phyloP scores from a whole-genome alignment of 2,113 vertebrate species.

The Sander lucioperca region DNA sequence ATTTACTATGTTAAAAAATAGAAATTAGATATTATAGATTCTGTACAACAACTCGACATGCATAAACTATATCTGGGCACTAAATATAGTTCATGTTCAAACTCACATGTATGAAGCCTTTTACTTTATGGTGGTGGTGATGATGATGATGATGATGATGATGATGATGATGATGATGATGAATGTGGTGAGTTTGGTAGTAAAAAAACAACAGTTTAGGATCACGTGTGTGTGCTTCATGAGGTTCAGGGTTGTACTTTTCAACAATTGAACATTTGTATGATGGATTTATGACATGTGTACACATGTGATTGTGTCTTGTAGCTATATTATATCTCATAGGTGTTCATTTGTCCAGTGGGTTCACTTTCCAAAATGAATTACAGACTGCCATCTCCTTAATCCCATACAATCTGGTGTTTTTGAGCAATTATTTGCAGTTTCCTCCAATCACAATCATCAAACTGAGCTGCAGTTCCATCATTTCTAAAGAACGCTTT shows the following conservation, averaged over 20 bases:
- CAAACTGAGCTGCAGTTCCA: neutral
- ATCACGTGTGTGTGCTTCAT: neutral
- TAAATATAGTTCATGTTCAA: conserved; percentile 45
- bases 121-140: no score
- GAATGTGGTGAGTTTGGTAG: neutral
- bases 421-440: neutral
- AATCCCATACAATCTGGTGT: neutral
- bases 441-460: neutral
- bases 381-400: neutral
- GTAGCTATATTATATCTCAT: no score
- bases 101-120: conserved; percentile 24
- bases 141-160: neutral
- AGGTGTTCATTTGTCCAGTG: no score
- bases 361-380: neutral
- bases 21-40: conserved; percentile 58
- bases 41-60: conserved; percentile 70
- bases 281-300: no score
- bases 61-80: conserved; percentile 66
- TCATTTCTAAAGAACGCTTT: neutral
- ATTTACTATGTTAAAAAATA: conserved; percentile 64
- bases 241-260: neutral
- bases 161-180: neutral
- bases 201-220: neutral
- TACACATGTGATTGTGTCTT: no score
- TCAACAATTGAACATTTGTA: neutral